Evolutionary conservation across 2,113 vertebrate genomes (phyloP).

Genomic region (Scolopax mira): DNA sequence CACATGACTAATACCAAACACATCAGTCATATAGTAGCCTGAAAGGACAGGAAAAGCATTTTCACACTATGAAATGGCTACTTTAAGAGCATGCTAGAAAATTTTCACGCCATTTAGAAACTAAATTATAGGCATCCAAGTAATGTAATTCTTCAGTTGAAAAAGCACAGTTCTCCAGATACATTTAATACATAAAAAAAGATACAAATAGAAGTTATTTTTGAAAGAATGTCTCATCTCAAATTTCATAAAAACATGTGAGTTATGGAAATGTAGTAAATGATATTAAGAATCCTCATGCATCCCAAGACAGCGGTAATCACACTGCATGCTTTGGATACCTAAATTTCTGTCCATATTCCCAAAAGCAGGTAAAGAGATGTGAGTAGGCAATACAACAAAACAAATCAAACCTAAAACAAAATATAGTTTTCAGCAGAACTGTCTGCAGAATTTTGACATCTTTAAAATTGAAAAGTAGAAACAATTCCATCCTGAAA

Average conservation of each 20-base stretch:
- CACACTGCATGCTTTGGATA: not conserved
- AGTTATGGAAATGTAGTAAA: not conserved
- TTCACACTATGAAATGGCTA: not conserved
- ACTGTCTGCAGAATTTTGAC: not conserved
- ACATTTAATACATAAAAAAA: not conserved
- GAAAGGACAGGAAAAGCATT: not conserved
- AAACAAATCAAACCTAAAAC: not conserved
- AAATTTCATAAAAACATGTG: not conserved
- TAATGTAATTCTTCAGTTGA: not conserved
- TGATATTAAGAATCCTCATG: not conserved
- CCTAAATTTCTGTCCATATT: not conserved
- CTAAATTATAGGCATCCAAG: not conserved
- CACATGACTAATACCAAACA: not conserved
- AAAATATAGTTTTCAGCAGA: not conserved
- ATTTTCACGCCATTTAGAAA: not conserved
- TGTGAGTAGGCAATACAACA: not conserved
- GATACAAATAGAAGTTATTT: not conserved
- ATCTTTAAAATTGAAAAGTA: not conserved
- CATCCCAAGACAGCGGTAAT: not conserved
- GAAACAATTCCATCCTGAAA: not conserved
- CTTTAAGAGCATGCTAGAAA: not conserved
- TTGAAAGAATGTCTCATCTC: not conserved
- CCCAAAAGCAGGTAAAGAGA: not conserved
- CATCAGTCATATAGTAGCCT: not conserved
- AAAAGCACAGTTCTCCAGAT: not conserved